Percentiles rank a stretch among this genome's conserved stretches.
These are phyloP conservation scores for Pseudocheirus occidentalis DNA, from an alignment of 2,797 vertebrate genomes.

Conservation along the genomic window DNA sequence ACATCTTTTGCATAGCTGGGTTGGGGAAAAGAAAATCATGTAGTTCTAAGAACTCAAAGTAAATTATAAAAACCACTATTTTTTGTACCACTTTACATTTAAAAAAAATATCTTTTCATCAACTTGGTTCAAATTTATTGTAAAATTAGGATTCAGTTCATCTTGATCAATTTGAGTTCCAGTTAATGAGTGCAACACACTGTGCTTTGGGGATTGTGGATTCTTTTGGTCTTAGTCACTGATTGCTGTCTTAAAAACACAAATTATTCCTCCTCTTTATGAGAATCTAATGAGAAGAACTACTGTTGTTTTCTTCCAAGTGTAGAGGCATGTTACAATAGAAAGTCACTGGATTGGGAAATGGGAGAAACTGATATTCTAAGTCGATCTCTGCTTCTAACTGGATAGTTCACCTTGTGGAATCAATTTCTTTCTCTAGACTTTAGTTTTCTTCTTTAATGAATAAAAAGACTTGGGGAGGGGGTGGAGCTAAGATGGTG, in stretches of 20 bases:
- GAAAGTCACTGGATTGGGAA: neutral
- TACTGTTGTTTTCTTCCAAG: neutral
- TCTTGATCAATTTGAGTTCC: neutral
- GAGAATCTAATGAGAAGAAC: neutral
- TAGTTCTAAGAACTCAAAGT: neutral
- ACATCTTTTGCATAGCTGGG: neutral
- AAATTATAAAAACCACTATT: neutral
- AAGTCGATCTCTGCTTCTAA: neutral
- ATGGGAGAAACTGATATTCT: neutral
- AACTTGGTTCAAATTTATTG: neutral
- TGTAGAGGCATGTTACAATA: neutral
- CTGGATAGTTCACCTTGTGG: neutral
- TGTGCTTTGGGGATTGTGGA: neutral
- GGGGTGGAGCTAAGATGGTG: too few species aligned
- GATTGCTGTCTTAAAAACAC: neutral
- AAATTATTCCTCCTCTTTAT: neutral
- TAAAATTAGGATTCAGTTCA: neutral
- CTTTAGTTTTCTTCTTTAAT: neutral
- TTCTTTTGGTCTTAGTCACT: neutral
- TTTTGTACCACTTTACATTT: neutral
- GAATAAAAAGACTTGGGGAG: neutral
- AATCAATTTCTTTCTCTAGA: neutral
- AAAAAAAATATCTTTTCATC: neutral
- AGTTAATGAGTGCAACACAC: neutral
- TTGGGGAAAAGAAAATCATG: neutral